Evolutionary conservation across 1,140 invertebrate species (phyloP).

Genomic region (Drosophila biarmipes): DNA sequence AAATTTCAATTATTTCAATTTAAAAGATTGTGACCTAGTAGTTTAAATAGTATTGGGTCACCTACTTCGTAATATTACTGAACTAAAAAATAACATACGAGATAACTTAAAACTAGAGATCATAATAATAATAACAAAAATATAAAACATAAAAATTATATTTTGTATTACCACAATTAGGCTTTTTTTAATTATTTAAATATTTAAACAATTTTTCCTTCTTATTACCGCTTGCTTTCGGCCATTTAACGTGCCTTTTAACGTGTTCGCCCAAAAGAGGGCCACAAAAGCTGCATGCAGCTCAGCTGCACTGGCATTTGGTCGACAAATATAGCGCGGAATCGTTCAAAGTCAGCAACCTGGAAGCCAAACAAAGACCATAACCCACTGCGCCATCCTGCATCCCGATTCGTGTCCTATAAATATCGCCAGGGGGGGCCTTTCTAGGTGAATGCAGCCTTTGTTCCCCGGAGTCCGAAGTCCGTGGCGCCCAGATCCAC

Average conservation of each 20-base stretch:
- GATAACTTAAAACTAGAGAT: no score
- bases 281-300: conserved; percentile 17
- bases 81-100: no score
- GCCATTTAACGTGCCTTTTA: conserved; percentile 20
- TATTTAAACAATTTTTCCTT: neutral
- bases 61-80: no score
- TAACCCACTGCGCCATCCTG: conserved; percentile 15
- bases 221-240: neutral
- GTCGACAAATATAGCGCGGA: conserved; percentile 18
- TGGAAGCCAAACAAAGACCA: conserved; percentile 12
- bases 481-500: neutral
- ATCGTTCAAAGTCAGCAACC: conserved; percentile 20
- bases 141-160: no score
- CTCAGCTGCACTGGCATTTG: neutral
- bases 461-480: neutral
- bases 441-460: neutral
- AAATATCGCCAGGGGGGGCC: conserved; percentile 38
- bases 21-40: no score
- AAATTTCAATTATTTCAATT: no score
- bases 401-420: conserved; percentile 28
- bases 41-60: no score
- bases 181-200: no score
- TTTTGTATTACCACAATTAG: no score
- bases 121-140: no score
- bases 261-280: conserved; percentile 41